A percentile compares a stretch with the other conserved stretches of the same genome.
Evolutionary conservation across 1,140 invertebrate genomes (phyloP).

Genomic region (Pseudomyrmex flavicornis): DNA sequence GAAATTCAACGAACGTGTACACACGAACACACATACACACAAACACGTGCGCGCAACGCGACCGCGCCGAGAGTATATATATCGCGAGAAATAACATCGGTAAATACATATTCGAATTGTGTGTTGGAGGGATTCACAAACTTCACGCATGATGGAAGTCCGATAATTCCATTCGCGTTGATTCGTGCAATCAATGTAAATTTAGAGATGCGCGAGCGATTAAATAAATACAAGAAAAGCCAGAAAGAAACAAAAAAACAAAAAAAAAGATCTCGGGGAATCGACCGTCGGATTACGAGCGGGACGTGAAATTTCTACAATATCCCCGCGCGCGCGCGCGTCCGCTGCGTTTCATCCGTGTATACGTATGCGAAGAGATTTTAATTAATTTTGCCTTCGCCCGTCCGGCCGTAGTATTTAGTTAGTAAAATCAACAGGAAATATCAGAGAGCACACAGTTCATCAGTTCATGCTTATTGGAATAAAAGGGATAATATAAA

Average conservation of each 20-base stretch:
- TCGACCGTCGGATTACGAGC: constrained; percentile 34
- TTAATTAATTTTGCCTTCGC: constrained; percentile 54
- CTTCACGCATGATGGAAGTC: constrained; percentile 42
- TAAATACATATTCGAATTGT: constrained; percentile 32
- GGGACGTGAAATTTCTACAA: constrained; percentile 48
- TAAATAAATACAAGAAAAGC: constrained; percentile 42
- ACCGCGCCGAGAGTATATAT: background rate
- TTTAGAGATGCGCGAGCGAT: constrained; percentile 30
- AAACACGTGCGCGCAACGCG: background rate
- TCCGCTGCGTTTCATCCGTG: constrained; percentile 9
- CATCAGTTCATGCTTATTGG: background rate
- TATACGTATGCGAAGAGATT: constrained; percentile 19
- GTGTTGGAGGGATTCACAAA: constrained; percentile 36
- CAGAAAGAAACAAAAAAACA: background rate
- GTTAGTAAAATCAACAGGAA: constrained; percentile 41
- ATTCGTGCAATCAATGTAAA: constrained; percentile 47
- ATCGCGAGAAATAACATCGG: constrained; percentile 19
- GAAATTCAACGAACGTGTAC: background rate
- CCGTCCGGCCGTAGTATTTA: constrained; percentile 2
- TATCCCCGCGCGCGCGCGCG: background rate
- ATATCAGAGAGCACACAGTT: constrained; percentile 8
- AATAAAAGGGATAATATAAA: constrained; percentile 35
- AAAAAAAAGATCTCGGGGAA: constrained; percentile 11
- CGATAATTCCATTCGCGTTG: constrained; percentile 48
- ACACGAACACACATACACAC: too few relatives aligned